Evolutionary conservation across 2,113 vertebrate species (phyloP).

Genomic region (Pipra filicauda): DNA sequence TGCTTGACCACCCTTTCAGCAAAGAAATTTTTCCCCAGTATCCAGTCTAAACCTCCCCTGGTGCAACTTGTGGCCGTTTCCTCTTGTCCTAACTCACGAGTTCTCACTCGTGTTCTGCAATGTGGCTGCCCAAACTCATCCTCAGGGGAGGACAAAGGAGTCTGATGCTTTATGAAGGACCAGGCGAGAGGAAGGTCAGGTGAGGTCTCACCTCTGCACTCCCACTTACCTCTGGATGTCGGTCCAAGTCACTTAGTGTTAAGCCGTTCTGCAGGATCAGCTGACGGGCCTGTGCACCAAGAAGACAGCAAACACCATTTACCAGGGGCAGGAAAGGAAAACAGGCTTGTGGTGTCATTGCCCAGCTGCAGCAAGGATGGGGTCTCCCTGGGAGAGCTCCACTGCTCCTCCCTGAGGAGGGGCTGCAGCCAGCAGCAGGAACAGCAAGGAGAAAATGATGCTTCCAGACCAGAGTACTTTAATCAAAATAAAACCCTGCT

Average conservation of each 20-base stretch:
- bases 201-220: neutral
- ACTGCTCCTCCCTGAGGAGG: neutral
- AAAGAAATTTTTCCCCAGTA: neutral
- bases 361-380: neutral
- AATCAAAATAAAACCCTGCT: neutral
- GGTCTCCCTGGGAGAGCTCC: neutral
- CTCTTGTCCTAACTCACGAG: neutral
- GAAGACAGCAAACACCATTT: constrained; percentile 8
- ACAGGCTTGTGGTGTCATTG: neutral
- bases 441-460: neutral
- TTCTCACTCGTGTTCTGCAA: neutral
- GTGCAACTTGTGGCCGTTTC: neutral
- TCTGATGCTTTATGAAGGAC: neutral
- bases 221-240: constrained; percentile 88
- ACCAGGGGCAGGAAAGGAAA: neutral
- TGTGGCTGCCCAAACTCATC: fast-evolving
- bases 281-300: constrained; percentile 86
- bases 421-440: neutral
- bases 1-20: neutral
- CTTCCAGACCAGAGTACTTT: neutral
- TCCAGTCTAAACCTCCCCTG: neutral
- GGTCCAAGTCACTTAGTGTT: constrained; percentile 89
- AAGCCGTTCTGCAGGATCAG: constrained; percentile 91
- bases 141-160: neutral
- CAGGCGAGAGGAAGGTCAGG: neutral